Evolutionary conservation across 2,797 vertebrate species (phyloP), one percentile per base, ranked within the genome.

Genomic region (Periparus ater): DNA sequence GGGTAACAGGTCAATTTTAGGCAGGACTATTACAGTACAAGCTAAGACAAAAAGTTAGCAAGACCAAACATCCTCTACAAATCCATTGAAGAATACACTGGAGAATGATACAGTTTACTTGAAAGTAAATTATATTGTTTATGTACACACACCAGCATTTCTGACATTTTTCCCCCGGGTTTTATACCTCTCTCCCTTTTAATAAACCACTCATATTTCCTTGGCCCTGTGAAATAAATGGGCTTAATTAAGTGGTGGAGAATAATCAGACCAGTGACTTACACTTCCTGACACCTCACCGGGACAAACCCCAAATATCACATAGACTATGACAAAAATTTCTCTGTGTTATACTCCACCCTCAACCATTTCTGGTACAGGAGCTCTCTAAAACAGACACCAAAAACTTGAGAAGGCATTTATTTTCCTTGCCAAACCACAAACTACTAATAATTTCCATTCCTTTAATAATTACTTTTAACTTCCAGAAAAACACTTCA

Each of bases 381-480:
- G 66, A 86, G 21, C 18, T 44, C 55, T 70, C 48, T 72, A 72
- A 83, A 92, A 88, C 2, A 95, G 61, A 80, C 26, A 74, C n/a
- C 9, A 86, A 88, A 40, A 88, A 82, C 40, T 66, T 87, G 32
- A 78, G 87, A 81, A 88, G 27, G 4, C 36, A 75, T 80, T 70
- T 85, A 0, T 89, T 91, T 62, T 86, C 15, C 48, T 66, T 76
- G 85, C 85, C 88, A 96, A 95, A 80, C 62, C 65, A 75, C 10
- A 63, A 94, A 63, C 42, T 26, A 91, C 55, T 89, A 89, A 85
- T 89, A 92, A 96, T 87, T 96, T 92, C 89, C 91, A 96, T 92
- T 87, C 55, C 55, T 51, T 92, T 93, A 91, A 93, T 60, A 81
- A 93, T 88, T 84, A 60, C 83, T 73, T 86, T 36, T 66, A 76